Percentiles rank a stretch among this genome's conserved stretches.
Conservation (phyloP, 2,113 vertebrate species). For the Thinocorus orbignyianus region DNA sequence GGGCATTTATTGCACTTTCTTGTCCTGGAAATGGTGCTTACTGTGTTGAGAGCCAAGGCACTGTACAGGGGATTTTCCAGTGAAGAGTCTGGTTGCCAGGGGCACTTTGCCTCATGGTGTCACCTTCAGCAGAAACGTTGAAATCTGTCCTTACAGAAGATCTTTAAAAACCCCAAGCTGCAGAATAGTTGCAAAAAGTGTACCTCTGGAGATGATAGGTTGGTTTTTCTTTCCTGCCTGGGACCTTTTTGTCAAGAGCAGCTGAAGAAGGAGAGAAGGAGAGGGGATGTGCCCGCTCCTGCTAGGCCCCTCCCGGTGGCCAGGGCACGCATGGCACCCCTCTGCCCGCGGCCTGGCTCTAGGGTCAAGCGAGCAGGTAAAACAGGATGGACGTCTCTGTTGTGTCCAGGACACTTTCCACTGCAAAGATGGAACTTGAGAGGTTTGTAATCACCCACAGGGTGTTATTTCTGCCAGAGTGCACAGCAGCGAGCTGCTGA, state of each 20-base stretch:
- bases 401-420: background rate
- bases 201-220: rapidly evolving
- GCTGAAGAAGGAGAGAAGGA: background rate
- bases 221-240: background rate
- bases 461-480: background rate
- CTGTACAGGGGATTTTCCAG: background rate
- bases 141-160: background rate
- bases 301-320: background rate
- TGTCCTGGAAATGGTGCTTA: background rate
- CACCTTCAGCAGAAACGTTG: background rate
- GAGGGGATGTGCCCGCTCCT: background rate
- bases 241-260: background rate
- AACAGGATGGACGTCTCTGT: background rate
- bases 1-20: background rate
- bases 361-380: rapidly evolving
- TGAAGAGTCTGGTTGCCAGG: background rate
- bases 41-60: background rate
- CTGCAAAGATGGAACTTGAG: background rate
- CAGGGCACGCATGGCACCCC: background rate
- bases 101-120: background rate
- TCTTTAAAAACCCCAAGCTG: background rate
- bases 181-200: background rate
- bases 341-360: background rate
- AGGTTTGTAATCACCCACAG: background rate
- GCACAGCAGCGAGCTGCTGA: background rate